Evolutionary conservation across 64 coral and sea anemone species (phyloP), one percentile per base, ranked within the genome.

Genomic region (Pachyseris speciosa): DNA sequence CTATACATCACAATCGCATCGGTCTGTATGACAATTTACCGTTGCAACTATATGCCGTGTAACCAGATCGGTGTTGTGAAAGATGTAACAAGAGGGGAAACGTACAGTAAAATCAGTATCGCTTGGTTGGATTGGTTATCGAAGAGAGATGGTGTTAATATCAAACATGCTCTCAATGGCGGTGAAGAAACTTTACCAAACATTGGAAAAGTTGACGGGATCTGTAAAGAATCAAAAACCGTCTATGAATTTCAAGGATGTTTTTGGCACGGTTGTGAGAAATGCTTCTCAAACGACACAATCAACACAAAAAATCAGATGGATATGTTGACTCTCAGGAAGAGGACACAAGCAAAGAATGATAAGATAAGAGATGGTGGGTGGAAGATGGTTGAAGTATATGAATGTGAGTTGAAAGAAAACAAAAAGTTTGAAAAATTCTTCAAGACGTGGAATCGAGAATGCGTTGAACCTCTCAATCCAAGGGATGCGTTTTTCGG

Each of bases 181-280:
- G 83, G 83, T 9, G 83, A 85, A 68, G 16, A 69, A 44, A 5
- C 20, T 45, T 47, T 85, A 25, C 17, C 41, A 42, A 52, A 67
- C 7, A 79, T 24, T 42, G 44, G 11, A 16, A 7, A 33, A 67
- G 10, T 67, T n/a, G n/a, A n/a, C n/a, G n/a, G n/a, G n/a, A 30
- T 43, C 27, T 42, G 51, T 79, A 17, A 42, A 19, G n/a, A 43
- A 51, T 19, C 42, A 24, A 79, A 79, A 22, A 52, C 30, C 9
- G 75, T 79, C 2, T 79, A 50, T 15, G 75, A 79, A 79, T 79
- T 43, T 31, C 48, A 79, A 25, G 75, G 75, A 15, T 79, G 75
- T 79, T 49, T 49, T 49, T 49, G 45, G 45, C 15, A 49, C n/a
- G 72, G 72, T 0, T 37, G 72, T 39, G 4, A 15, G 25, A 74